Percentiles rank a stretch among this genome's conserved stretches.
phyloP scores from a whole-genome alignment of 2,888 invertebrate species.

The Drosophila antonietae region DNA sequence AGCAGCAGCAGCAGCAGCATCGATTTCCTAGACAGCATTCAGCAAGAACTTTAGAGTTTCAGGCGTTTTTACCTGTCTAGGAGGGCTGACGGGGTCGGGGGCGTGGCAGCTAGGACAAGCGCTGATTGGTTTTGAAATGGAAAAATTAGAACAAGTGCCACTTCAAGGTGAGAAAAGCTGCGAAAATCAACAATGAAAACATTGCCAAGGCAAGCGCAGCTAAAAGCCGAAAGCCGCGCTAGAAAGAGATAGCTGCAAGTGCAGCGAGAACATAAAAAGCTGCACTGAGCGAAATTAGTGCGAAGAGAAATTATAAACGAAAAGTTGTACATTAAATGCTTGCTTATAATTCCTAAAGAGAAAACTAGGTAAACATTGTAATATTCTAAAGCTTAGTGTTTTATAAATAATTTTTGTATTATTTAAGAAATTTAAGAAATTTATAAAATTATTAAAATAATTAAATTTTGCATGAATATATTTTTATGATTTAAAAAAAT shows the following conservation, averaged over 20 bases:
- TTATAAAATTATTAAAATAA: too few relatives aligned
- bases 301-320: too few relatives aligned
- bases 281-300: slow-evolving; percentile 14
- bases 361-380: too few relatives aligned
- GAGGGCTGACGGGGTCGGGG: background rate
- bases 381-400: too few relatives aligned
- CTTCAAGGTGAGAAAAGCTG: slow-evolving; percentile 52
- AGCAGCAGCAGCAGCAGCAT: slow-evolving; percentile 21
- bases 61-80: too few relatives aligned
- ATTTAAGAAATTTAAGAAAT: too few relatives aligned
- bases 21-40: slow-evolving; percentile 37
- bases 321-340: too few relatives aligned
- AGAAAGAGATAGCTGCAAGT: slow-evolving; percentile 1
- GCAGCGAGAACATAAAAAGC: slow-evolving; percentile 1
- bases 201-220: slow-evolving; percentile 46
- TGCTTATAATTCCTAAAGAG: too few relatives aligned
- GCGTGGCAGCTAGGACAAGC: slow-evolving; percentile 17
- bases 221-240: slow-evolving; percentile 1
- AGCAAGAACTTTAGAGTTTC: background rate
- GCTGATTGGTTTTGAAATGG: slow-evolving; percentile 77
- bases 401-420: too few relatives aligned
- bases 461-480: too few relatives aligned
- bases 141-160: slow-evolving; percentile 78
- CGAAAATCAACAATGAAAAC: slow-evolving; percentile 77
- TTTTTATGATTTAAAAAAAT: too few relatives aligned